Base-by-base conservation (phyloP, 2,113 vertebrate species). In the Pollachius pollachius region DNA sequence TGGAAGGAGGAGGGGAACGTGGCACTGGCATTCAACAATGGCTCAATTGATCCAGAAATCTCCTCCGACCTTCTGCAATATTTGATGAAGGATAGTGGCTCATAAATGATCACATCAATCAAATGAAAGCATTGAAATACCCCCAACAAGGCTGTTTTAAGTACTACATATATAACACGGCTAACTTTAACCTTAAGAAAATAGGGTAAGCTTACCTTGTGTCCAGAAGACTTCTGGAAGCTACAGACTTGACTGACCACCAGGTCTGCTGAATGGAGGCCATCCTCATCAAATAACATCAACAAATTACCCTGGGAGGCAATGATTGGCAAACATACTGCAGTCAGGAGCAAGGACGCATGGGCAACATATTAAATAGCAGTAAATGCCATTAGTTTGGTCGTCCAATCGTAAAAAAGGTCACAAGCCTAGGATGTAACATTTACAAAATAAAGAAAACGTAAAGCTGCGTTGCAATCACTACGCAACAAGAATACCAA, bases 211-310 rank as follows among this genome's bases (percentile, higher is more conserved):
- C 11, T 90, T 89, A 98, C 97, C 95, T 98, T 96, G 70, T 92
- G 92, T 61, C 82, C 82, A 3, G 86, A 84, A 6, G 93, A 93
- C 78, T 89, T 93, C 54, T 89, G 84, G 72, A 93, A 75, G 30
- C 88, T 94, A 64, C 90, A 89, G 23, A 97, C 92, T 2, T 81
- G 83, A 64, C 89, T 88, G 65, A 99, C 79, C 0, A 37, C 76
- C 75, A 99, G 92, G 64, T 96, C 91, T 15, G 95, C 90, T 0
- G 94, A 88, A 64, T 92, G 90, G 17, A 87, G 65, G 56, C 66
- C 89, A 77, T 95, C 92, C 48, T 95, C 94, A 79, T 94, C 90
- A 90, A 99, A 96, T 0, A 80, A 89, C 27, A 99, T 81, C 67
- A 86, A 64, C 64, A 92, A 69, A 0, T 89, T 88, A 52, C 88